Evolutionary conservation across 2,113 vertebrate species (phyloP).

Genomic region (Hemibagrus wyckioides): DNA sequence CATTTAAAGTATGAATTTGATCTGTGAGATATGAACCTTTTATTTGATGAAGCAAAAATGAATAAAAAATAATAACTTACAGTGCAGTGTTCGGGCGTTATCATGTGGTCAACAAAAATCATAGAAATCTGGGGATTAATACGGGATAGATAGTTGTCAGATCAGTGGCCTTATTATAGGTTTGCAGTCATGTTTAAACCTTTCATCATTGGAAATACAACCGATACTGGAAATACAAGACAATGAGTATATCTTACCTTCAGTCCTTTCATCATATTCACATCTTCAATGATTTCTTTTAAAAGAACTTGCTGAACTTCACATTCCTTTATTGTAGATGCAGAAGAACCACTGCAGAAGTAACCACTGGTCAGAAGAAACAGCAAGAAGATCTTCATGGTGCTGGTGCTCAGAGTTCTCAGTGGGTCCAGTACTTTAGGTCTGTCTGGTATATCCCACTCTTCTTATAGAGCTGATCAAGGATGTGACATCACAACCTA

Average conservation of each 20-base stretch:
- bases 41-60: neutral
- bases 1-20: neutral
- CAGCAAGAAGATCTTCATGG: constrained; percentile 29
- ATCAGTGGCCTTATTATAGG: neutral
- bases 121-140: neutral
- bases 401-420: neutral
- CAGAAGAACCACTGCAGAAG: too few species aligned
- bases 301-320: fast-evolving
- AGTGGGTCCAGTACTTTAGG: neutral
- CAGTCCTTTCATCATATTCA: fast-evolving
- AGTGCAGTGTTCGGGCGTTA: neutral
- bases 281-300: neutral
- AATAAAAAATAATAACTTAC: neutral
- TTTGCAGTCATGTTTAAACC: neutral
- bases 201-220: neutral
- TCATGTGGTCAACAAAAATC: neutral
- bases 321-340: neutral
- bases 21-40: neutral
- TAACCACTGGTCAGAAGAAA: neutral
- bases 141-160: neutral
- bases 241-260: neutral
- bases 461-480: neutral
- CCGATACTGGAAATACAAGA: neutral
- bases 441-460: neutral
- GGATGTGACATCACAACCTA: neutral